Conservation (phyloP, 2,113 vertebrate species). For the Alosa alosa region DNA sequence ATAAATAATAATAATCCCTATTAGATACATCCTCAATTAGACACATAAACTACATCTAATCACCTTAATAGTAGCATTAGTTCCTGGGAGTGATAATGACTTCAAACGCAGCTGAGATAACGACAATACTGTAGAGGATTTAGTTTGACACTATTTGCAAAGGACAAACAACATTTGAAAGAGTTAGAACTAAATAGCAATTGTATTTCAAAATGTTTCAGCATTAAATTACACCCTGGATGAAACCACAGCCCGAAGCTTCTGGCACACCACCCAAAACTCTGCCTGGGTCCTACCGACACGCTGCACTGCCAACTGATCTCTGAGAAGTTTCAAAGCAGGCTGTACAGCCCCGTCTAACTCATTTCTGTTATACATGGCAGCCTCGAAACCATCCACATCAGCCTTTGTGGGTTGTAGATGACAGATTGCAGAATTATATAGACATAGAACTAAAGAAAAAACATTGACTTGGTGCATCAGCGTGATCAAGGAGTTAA, state of each 20-base stretch:
- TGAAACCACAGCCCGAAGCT: not conserved
- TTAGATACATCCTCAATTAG: not conserved
- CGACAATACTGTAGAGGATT: not conserved
- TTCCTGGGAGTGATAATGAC: not conserved
- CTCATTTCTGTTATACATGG: not conserved
- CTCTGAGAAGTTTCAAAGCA: not conserved
- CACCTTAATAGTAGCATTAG: not conserved
- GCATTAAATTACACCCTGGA: not conserved
- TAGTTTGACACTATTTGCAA: not conserved
- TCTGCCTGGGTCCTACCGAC: not conserved
- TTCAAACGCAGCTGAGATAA: not conserved
- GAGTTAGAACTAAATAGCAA: not conserved
- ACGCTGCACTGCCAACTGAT: not conserved
- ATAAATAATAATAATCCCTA: no score
- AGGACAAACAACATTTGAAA: not conserved
- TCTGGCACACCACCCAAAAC: not conserved
- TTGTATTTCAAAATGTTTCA: not conserved
- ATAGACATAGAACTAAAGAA: not conserved
- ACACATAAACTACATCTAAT: not conserved
- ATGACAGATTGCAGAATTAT: not conserved
- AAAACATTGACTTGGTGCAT: not conserved
- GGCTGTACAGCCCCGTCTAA: not conserved
- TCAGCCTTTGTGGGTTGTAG: not conserved
- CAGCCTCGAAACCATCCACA: not conserved
- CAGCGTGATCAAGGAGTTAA: not conserved